These are phyloP conservation scores for Pelobates cultripes DNA, from an alignment of 2,797 vertebrate species.

Conservation along the genomic window DNA sequence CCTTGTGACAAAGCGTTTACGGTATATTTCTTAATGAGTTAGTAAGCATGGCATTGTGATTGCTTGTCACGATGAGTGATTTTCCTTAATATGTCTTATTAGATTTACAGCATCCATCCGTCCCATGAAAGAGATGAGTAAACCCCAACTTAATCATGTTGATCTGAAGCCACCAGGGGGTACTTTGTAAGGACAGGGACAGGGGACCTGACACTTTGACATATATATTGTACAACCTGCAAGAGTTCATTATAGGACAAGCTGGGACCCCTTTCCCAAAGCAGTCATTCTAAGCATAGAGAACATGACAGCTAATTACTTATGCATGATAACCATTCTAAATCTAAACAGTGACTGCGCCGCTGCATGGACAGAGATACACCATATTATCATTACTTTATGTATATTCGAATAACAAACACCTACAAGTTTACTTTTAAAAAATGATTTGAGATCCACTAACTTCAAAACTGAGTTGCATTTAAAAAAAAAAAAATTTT, in stretches of 20 bases:
- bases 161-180: not conserved
- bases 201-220: not conserved
- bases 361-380: not conserved
- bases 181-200: not conserved
- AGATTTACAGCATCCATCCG: not conserved
- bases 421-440: not conserved
- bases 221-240: not conserved
- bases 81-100: slow-evolving; percentile 2
- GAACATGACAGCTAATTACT: not conserved
- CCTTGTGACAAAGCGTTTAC: not conserved
- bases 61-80: not conserved
- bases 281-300: not conserved
- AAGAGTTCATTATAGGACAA: not conserved
- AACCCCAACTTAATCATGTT: not conserved
- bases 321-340: not conserved
- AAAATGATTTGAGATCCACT: not conserved
- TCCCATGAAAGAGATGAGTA: not conserved
- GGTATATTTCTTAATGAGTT: not conserved
- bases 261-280: not conserved
- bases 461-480: not conserved
- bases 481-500: too few relatives aligned
- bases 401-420: not conserved
- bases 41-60: not conserved
- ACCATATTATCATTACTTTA: not conserved
- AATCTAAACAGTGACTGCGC: not conserved